Base-by-base conservation (phyloP, 2,113 vertebrate species). In the Ophthalmolycus amberensis region DNA sequence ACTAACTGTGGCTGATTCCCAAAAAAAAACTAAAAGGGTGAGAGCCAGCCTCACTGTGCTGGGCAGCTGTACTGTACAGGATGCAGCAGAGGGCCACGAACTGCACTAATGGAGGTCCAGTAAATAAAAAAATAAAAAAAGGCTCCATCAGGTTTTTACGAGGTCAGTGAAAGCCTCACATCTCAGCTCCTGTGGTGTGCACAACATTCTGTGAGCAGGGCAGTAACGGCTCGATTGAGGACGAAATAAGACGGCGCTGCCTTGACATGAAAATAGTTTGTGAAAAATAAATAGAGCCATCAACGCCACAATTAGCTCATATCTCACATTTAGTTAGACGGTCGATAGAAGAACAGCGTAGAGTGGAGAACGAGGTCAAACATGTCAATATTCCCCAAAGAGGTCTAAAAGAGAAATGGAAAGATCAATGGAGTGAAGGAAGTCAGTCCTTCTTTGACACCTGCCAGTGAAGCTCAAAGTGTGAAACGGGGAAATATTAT, bases 391-490 rank as follows among this genome's bases (percentile, higher is more conserved):
- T 58, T 64, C 72, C 60, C 69, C 68, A 67, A 75, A 75, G 20
- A 54, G 38, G 80, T 72, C 11, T 29, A 9, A 3, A 60, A 73
- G 71, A 59, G 67, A 79, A 88, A 82, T 16, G 67, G 85, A 89
- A 83, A 79, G 29, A 90, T 90, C 89, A 50, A 89, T 89, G 6
- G 40, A 67, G 50, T 27, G 67, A 42, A 71, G 34, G 32, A 62
- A 64, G 80, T 66, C 74, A 64, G 80, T 66, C 74, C 66, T 80
- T 32, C 27, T 64, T 2, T 52, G 71, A 76, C 50, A 71, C 11
- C 27, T 83, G 59, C 64, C 77, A 56, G 54, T 71, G 65, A 85
- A 75, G 4, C 38, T 71, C 42, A 54, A 16, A 71, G 77, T 70
- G 46, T 68, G 25, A 59, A 2, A 44, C 29, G 59, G 1, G n/a